phyloP scores from a whole-genome alignment of 2,797 vertebrate genomes.

The Otolemur crassicaudatus region DNA sequence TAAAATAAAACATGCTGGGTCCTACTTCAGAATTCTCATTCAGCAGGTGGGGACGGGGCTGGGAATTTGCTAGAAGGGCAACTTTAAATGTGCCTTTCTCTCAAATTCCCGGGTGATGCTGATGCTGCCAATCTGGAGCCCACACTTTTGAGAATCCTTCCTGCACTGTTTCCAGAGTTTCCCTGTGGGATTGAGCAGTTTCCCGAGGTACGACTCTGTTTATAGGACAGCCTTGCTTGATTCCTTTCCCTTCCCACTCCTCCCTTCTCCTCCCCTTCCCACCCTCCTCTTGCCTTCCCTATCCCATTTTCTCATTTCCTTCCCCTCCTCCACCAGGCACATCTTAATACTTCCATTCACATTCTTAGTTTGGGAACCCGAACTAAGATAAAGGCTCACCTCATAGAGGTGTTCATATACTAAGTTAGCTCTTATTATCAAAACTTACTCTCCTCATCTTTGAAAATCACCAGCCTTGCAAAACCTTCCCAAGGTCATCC shows the following conservation, averaged over 20 bases:
- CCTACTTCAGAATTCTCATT: neutral
- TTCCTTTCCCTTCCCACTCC: neutral
- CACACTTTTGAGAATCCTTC: neutral
- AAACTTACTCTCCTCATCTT: conserved; percentile 1
- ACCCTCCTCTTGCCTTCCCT: neutral
- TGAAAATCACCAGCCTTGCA: neutral
- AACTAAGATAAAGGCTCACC: neutral
- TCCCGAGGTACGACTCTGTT: neutral
- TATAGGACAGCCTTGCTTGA: neutral
- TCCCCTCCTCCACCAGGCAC: neutral
- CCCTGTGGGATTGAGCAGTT: neutral
- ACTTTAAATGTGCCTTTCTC: neutral
- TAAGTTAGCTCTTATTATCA: neutral
- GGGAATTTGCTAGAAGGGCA: too few species aligned
- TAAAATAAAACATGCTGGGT: neutral
- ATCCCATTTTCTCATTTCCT: neutral
- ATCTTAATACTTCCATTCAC: neutral
- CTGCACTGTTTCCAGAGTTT: neutral
- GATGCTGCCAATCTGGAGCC: neutral
- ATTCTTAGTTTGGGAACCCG: neutral
- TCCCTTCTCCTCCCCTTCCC: too few species aligned
- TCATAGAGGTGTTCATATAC: neutral
- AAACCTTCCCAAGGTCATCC: neutral
- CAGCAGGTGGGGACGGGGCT: neutral
- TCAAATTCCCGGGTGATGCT: neutral